A percentile compares a stretch with the other conserved stretches of the same genome.
phyloP scores from a whole-genome alignment of 1,140 invertebrate genomes.

The Ooceraea biroi region DNA sequence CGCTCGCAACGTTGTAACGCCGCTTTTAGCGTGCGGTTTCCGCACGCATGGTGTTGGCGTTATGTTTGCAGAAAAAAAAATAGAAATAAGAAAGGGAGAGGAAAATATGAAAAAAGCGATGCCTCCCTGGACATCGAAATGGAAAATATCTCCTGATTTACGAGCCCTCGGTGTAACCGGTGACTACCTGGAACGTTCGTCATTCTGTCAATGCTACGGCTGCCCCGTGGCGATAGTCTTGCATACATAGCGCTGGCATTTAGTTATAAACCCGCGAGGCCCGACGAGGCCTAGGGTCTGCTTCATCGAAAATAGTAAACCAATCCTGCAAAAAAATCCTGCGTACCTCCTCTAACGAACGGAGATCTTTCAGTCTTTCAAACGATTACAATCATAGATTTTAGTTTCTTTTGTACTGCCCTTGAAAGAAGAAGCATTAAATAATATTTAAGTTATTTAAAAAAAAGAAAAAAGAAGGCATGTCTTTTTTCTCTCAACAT shows the following conservation, averaged over 20 bases:
- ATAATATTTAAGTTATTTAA: neutral
- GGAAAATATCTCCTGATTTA: slow-evolving; percentile 73
- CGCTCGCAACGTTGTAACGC: slow-evolving; percentile 28
- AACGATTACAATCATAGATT: neutral
- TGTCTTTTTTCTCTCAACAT: no score
- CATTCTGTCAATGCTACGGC: slow-evolving; percentile 71
- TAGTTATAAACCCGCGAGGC: slow-evolving; percentile 33
- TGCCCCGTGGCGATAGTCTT: slow-evolving; percentile 64
- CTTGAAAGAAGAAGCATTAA: neutral
- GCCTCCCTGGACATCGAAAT: slow-evolving; percentile 63
- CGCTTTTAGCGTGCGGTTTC: slow-evolving; percentile 46
- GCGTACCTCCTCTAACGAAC: neutral
- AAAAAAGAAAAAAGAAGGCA: neutral
- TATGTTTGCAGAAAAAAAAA: slow-evolving; percentile 32
- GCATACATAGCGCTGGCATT: slow-evolving; percentile 54
- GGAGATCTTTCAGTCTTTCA: neutral
- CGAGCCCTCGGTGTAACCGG: slow-evolving; percentile 67
- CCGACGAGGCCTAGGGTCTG: neutral
- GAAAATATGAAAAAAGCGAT: slow-evolving; percentile 32
- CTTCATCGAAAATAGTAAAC: slow-evolving; percentile 15
- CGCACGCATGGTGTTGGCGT: slow-evolving; percentile 23
- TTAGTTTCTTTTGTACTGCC: neutral
- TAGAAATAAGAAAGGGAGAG: slow-evolving; percentile 1
- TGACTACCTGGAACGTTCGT: slow-evolving; percentile 71
- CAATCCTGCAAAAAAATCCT: neutral